Conservation (phyloP, 2,888 invertebrate genomes). For the Malthinus seriepunctatus region DNA sequence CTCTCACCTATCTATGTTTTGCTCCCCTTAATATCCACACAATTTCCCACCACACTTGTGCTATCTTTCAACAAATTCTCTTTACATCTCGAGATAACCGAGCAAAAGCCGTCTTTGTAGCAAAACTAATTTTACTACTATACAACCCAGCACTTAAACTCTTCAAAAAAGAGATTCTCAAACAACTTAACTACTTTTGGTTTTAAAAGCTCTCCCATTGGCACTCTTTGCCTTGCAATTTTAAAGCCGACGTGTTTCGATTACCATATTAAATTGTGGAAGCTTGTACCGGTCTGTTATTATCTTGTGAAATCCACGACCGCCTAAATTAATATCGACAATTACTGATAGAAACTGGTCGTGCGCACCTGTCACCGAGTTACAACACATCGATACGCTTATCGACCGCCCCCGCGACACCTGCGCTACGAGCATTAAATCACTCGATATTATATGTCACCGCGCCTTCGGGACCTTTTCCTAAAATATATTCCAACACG, state of each 20-base stretch:
- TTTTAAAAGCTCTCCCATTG: slow-evolving; percentile 23
- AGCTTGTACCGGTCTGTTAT: slow-evolving; percentile 37
- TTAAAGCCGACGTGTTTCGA: slow-evolving; percentile 32
- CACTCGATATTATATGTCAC: slow-evolving; percentile 32
- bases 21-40: slow-evolving; percentile 9
- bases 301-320: slow-evolving; percentile 31
- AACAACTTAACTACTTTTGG: slow-evolving; percentile 25
- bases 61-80: slow-evolving; percentile 16
- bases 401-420: slow-evolving; percentile 38
- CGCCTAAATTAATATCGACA: slow-evolving; percentile 40
- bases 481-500: slow-evolving; percentile 21
- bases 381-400: slow-evolving; percentile 34
- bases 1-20: slow-evolving; percentile 18
- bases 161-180: slow-evolving; percentile 21
- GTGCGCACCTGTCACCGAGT: slow-evolving; percentile 38
- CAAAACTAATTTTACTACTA: slow-evolving; percentile 12
- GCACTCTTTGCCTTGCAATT: slow-evolving; percentile 25
- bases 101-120: slow-evolving; percentile 6
- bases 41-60: slow-evolving; percentile 19
- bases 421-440: slow-evolving; percentile 33
- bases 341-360: slow-evolving; percentile 36
- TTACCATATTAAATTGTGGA: slow-evolving; percentile 41
- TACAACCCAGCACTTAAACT: slow-evolving; percentile 17
- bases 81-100: slow-evolving; percentile 1
- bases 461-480: slow-evolving; percentile 22